Evolutionary conservation across 2,113 vertebrate species (phyloP).

Genomic region (Oryzias melastigma): DNA sequence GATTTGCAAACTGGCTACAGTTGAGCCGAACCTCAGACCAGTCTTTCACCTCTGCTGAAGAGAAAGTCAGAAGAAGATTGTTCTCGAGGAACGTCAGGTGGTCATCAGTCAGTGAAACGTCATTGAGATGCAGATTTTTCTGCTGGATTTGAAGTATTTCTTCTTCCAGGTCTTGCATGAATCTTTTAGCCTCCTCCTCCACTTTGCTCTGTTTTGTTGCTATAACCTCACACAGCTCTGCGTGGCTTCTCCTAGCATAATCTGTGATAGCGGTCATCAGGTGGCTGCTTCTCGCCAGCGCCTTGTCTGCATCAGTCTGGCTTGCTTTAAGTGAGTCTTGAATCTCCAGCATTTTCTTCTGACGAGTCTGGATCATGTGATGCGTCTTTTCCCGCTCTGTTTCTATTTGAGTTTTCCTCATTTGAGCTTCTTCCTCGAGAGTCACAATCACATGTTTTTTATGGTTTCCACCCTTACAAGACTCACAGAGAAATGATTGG

Average conservation of each 20-base stretch:
- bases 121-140: constrained; percentile 26
- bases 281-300: constrained; percentile 6
- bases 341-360: constrained; percentile 36
- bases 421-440: constrained; percentile 39
- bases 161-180: constrained; percentile 40
- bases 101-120: constrained; percentile 6
- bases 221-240: constrained; percentile 35
- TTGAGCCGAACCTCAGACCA: constrained; percentile 25
- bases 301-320: constrained; percentile 13
- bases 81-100: constrained; percentile 28
- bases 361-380: constrained; percentile 18
- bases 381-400: background rate
- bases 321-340: constrained; percentile 7
- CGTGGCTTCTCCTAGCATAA: constrained; percentile 43
- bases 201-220: constrained; percentile 17
- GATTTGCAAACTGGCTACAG: background rate
- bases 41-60: constrained; percentile 19
- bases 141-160: constrained; percentile 44
- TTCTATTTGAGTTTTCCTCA: constrained; percentile 8
- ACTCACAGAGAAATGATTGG: constrained; percentile 26
- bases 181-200: constrained; percentile 18
- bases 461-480: constrained; percentile 29
- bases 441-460: constrained; percentile 23
- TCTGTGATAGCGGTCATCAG: constrained; percentile 28
- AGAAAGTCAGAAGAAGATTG: background rate